A percentile compares a stretch with the other conserved stretches of the same genome.
Conservation (phyloP, 2,888 invertebrate species). For the Mythimna loreyi region DNA sequence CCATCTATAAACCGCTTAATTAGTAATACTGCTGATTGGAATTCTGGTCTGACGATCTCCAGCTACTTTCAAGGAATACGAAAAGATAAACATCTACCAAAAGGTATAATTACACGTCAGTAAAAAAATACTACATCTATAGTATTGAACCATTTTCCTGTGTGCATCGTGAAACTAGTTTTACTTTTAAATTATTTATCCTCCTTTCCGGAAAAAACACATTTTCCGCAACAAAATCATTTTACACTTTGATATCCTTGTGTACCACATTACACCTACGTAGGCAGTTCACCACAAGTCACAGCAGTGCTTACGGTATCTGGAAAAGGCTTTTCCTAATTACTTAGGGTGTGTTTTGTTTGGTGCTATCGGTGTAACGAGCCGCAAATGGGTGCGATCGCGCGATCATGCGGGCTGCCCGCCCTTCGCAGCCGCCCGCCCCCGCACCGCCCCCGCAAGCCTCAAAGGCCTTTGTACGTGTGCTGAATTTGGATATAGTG, state of each 20-base stretch:
- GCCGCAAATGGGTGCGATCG: conserved; percentile 90
- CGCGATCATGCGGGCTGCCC: conserved; percentile 89
- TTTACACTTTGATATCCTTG: background rate
- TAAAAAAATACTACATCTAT: too few species aligned
- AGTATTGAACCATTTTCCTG: background rate
- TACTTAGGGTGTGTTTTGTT: conserved; percentile 90
- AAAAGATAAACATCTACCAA: background rate
- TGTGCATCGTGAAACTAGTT: background rate
- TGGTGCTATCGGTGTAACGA: conserved; percentile 90
- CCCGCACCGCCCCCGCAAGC: conserved; percentile 69
- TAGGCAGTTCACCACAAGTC: conserved; percentile 69
- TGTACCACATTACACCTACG: conserved; percentile 34
- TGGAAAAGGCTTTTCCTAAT: conserved; percentile 90
- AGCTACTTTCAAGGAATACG: background rate
- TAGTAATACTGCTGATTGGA: background rate
- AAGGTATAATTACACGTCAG: background rate
- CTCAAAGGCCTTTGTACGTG: conserved; percentile 90
- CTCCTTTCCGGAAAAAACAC: background rate
- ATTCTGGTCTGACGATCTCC: too few species aligned
- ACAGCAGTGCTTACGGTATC: conserved; percentile 87
- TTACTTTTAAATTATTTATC: background rate
- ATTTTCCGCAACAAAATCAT: conserved; percentile 1
- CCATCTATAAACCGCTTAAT: background rate
- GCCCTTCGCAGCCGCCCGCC: conserved; percentile 73
- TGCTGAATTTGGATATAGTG: conserved; percentile 62